Conservation (phyloP, 2,888 invertebrate genomes). For the Oligia strigilis region DNA sequence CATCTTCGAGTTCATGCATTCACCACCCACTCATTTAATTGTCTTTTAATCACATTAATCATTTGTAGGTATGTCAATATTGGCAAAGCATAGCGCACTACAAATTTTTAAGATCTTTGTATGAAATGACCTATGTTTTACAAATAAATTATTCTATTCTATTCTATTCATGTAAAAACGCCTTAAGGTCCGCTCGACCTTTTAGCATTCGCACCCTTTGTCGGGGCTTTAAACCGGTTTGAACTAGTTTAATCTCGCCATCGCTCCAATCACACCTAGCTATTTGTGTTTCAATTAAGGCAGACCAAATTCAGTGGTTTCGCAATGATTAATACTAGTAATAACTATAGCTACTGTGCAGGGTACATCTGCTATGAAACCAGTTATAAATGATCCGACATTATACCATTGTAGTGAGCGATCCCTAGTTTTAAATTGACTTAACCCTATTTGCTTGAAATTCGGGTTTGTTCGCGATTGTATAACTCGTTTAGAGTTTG, state of each 20-base stretch:
- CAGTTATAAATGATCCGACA: conserved; percentile 59
- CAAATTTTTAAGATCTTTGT: no score
- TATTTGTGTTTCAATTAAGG: conserved; percentile 88
- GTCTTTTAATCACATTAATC: no score
- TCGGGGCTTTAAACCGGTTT: conserved; percentile 74
- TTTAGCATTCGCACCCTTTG: conserved; percentile 77
- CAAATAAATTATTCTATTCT: no score
- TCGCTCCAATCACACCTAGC: conserved; percentile 84
- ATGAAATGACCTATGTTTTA: no score
- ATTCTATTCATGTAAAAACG: conserved; percentile 70
- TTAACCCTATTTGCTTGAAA: conserved; percentile 67
- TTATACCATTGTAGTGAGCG: conserved; percentile 55
- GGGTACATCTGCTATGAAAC: conserved; percentile 43
- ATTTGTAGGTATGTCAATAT: no score
- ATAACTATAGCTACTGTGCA: conserved; percentile 43
- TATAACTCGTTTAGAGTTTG: conserved; percentile 73
- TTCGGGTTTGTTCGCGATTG: conserved; percentile 70
- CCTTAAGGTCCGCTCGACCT: conserved; percentile 71
- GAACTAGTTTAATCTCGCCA: conserved; percentile 81
- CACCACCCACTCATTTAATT: no score
- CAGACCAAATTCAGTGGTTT: conserved; percentile 79
- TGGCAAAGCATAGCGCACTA: no score
- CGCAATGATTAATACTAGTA: conserved; percentile 79
- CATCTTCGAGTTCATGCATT: conserved; percentile 44
- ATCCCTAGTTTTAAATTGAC: conserved; percentile 70